These are phyloP conservation scores for Tetragonula carbonaria DNA, from an alignment of 2,888 invertebrate genomes.

Conservation along the genomic window DNA sequence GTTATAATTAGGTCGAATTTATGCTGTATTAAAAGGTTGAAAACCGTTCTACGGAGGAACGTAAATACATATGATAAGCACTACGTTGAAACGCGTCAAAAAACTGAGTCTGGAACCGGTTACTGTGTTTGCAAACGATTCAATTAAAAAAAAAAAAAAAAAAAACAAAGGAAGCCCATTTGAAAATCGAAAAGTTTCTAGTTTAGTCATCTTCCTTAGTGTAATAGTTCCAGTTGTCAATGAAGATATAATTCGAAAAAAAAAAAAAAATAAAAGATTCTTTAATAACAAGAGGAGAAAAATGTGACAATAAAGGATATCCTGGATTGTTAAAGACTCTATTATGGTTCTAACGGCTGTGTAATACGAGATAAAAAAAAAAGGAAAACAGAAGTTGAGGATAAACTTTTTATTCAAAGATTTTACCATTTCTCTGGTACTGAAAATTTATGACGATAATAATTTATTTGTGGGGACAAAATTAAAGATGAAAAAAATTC, in stretches of 20 bases:
- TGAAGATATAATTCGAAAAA: background rate
- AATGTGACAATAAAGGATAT: background rate
- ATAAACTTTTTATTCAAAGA: background rate
- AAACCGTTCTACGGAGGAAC: conserved; percentile 15
- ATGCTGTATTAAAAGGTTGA: conserved; percentile 33
- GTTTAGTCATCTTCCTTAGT: background rate
- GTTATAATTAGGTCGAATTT: conserved; percentile 55
- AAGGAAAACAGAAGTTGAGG: background rate
- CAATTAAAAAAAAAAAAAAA: background rate
- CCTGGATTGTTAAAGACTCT: background rate
- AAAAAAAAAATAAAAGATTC: background rate
- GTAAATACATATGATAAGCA: conserved; percentile 32
- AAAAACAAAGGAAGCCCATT: background rate
- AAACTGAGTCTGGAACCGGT: conserved; percentile 45
- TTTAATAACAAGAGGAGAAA: background rate
- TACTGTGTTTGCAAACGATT: conserved; percentile 3
- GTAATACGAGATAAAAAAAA: background rate
- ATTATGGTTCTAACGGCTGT: background rate
- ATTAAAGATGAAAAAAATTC: background rate
- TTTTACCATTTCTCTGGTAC: background rate
- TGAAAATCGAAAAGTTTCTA: background rate
- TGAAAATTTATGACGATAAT: background rate
- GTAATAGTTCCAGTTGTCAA: background rate
- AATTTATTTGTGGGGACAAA: too few species aligned
- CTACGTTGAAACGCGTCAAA: conserved; percentile 1